A percentile compares a stretch with the other conserved stretches of the same genome.
phyloP scores from a whole-genome alignment of 1,140 invertebrate genomes.

The Camponotus vicinus region DNA sequence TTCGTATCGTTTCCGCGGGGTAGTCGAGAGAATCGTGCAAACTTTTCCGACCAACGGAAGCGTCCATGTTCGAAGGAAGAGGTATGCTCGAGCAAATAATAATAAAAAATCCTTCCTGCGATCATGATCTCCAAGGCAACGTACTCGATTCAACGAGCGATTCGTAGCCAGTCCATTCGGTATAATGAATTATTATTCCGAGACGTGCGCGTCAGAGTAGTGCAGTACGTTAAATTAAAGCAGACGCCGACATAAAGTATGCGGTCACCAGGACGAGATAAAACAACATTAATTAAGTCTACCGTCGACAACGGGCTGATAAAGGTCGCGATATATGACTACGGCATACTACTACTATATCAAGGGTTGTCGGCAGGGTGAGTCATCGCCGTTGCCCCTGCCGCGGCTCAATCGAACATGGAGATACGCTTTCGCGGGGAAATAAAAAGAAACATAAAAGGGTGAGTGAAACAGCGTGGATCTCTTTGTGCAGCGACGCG shows the following conservation, averaged over 20 bases:
- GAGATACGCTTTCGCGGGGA: conserved; percentile 8
- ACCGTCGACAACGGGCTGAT: conserved; percentile 5
- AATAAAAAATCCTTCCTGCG: conserved; percentile 39
- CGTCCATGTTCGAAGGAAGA: not conserved
- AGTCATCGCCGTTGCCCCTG: conserved; percentile 19
- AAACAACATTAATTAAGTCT: conserved; percentile 62
- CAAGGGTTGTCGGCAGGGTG: not conserved
- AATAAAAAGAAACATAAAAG: conserved; percentile 44
- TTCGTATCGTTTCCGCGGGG: not conserved
- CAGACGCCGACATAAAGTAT: not conserved
- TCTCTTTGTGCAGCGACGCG: conserved; percentile 47
- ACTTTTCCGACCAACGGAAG: conserved; percentile 31
- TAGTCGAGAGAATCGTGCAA: conserved; percentile 1
- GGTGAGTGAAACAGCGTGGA: conserved; percentile 33
- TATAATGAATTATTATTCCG: conserved; percentile 66
- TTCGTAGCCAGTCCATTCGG: conserved; percentile 3
- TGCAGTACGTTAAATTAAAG: conserved; percentile 47
- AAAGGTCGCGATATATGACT: not conserved
- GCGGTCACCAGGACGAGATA: conserved; percentile 15
- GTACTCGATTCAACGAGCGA: not conserved
- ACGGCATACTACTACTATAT: not conserved
- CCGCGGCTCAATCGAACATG: conserved; percentile 45
- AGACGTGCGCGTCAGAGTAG: not conserved
- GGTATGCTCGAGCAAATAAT: conserved; percentile 62
- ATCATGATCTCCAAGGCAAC: conserved; percentile 5